Percentiles rank a stretch among this genome's conserved stretches.
phyloP scores from a whole-genome alignment of 2,113 vertebrate genomes.

The Alectura lathami region DNA sequence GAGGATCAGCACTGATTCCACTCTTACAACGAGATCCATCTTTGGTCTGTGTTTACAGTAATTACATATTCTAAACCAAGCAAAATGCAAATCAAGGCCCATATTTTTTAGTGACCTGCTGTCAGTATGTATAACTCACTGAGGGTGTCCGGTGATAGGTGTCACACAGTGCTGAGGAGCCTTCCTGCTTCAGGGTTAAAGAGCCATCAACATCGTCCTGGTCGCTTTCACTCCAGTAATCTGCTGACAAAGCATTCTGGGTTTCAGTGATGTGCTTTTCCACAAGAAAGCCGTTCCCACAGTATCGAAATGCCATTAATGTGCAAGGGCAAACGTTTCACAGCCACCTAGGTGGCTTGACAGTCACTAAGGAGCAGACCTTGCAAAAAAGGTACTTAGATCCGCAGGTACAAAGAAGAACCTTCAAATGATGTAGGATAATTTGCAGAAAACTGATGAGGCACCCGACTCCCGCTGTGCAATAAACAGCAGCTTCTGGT shows the following conservation, averaged over 20 bases:
- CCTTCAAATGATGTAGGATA: not conserved
- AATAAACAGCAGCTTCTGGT: not conserved
- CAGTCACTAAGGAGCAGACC: not conserved
- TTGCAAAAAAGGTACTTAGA: not conserved
- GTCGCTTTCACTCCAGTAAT: constrained; percentile 96
- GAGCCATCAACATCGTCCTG: constrained; percentile 90
- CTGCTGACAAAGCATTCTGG: constrained; percentile 66
- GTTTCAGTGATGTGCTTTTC: not conserved
- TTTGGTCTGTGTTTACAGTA: not conserved
- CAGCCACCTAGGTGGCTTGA: not conserved
- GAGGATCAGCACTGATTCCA: not conserved
- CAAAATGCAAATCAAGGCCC: not conserved
- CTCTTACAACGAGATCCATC: not conserved
- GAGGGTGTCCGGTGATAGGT: constrained; percentile 87
- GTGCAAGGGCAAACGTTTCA: not conserved
- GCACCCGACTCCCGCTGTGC: not conserved
- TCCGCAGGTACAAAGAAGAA: no score
- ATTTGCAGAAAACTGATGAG: not conserved
- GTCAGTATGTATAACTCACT: constrained; percentile 73
- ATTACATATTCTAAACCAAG: not conserved
- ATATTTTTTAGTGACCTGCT: not conserved
- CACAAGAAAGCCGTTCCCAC: not conserved
- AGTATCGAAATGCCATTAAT: not conserved
- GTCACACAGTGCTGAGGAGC: constrained; percentile 80
- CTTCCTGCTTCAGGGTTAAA: constrained; percentile 90